Percentiles rank a stretch among this genome's conserved stretches.
Evolutionary conservation across 2,797 vertebrate species (phyloP).

Genomic region (Dipus sagitta): DNA sequence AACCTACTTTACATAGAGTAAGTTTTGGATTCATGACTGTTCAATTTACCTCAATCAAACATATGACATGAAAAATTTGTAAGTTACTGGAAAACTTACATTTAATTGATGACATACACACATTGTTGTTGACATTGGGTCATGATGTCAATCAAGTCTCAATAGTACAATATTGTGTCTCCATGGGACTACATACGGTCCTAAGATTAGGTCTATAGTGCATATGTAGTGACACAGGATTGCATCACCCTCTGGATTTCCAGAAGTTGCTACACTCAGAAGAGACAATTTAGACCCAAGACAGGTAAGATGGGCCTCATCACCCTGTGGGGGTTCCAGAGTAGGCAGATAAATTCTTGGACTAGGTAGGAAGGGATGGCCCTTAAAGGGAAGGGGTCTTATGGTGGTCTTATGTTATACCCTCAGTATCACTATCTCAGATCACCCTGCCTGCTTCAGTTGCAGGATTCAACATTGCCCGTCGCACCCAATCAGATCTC

Average conservation of each 20-base stretch:
- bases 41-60: slow-evolving; percentile 38
- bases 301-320: background rate
- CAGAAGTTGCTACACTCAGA: background rate
- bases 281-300: background rate
- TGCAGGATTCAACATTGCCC: too few relatives aligned
- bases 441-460: too few relatives aligned
- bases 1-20: slow-evolving; percentile 29
- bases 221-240: background rate
- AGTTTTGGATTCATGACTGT: background rate
- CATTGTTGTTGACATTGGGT: background rate
- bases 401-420: too few relatives aligned
- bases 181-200: background rate
- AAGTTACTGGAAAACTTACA: slow-evolving; percentile 35
- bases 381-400: too few relatives aligned
- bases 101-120: background rate
- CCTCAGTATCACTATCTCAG: too few relatives aligned
- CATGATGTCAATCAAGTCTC: slow-evolving; percentile 20
- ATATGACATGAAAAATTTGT: background rate
- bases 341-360: too few relatives aligned
- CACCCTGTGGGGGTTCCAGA: too few relatives aligned
- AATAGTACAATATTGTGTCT: background rate
- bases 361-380: too few relatives aligned
- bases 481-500: too few relatives aligned
- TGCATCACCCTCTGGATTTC: background rate
- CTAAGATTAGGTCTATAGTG: background rate